phyloP scores from a whole-genome alignment of 2,888 invertebrate species.

The Lypha dubia region DNA sequence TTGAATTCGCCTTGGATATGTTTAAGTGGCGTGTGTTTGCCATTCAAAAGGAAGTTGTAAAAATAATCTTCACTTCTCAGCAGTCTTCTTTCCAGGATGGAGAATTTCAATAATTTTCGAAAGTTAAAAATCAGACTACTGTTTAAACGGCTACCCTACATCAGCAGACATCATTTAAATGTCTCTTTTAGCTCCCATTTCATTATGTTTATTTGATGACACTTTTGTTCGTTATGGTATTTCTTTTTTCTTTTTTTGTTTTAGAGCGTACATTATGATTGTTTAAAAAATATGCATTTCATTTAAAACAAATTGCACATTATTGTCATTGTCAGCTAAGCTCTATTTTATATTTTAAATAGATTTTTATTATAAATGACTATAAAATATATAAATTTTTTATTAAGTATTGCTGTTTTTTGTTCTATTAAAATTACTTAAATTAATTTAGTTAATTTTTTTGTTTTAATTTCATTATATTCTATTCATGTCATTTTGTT shows the following conservation, averaged over 20 bases:
- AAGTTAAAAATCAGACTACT: neutral
- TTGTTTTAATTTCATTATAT: constrained; percentile 55
- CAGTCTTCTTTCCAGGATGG: too few relatives aligned
- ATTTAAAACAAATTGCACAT: constrained; percentile 65
- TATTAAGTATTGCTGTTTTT: constrained; percentile 52
- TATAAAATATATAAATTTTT: constrained; percentile 38
- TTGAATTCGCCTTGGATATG: too few relatives aligned
- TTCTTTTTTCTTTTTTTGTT: neutral
- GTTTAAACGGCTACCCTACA: neutral
- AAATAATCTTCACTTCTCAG: too few relatives aligned
- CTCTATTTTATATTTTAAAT: constrained; percentile 62
- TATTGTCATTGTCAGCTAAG: constrained; percentile 71
- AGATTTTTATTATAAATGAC: constrained; percentile 53
- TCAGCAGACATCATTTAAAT: constrained; percentile 34
- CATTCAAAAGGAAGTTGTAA: too few relatives aligned
- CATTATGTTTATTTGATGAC: constrained; percentile 55
- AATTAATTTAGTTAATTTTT: constrained; percentile 65
- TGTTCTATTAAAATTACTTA: constrained; percentile 58
- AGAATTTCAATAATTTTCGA: too few relatives aligned
- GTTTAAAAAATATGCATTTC: constrained; percentile 39
- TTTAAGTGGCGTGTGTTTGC: too few relatives aligned
- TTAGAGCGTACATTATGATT: constrained; percentile 12
- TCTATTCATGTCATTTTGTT: constrained; percentile 67
- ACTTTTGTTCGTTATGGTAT: constrained; percentile 19
- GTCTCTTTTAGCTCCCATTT: constrained; percentile 40